Evolutionary conservation across 2,797 vertebrate genomes (phyloP).

Genomic region (Pseudotriccus pelzelni): DNA sequence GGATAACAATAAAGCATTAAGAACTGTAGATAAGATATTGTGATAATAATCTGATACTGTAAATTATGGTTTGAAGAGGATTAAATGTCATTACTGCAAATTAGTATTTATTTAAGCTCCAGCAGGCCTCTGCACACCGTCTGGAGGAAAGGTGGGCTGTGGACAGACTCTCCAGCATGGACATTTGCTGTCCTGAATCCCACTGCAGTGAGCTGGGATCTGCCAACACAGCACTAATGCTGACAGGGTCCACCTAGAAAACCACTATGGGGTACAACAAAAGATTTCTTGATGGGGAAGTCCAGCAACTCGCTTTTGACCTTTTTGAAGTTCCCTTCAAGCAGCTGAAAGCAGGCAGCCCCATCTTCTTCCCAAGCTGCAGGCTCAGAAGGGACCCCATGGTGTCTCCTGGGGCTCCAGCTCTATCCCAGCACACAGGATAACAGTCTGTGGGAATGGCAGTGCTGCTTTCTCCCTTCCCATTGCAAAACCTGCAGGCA

Average conservation of each 20-base stretch:
- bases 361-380: neutral
- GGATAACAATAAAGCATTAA: constrained; percentile 66
- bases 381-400: neutral
- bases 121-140: neutral
- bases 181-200: neutral
- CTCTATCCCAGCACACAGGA: neutral
- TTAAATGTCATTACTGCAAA: constrained; percentile 47
- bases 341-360: neutral
- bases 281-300: neutral
- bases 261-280: rapidly evolving
- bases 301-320: rapidly evolving
- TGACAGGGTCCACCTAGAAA: neutral
- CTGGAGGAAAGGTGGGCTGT: neutral
- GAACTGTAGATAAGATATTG: constrained; percentile 51
- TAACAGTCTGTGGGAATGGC: rapidly evolving
- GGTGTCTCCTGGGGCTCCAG: neutral
- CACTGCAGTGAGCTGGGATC: rapidly evolving
- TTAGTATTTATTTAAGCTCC: constrained; percentile 54
- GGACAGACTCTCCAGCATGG: neutral
- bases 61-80: constrained; percentile 44
- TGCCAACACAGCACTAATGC: neutral
- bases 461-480: neutral
- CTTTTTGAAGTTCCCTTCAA: neutral
- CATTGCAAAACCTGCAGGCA: neutral
- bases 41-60: constrained; percentile 55